Percentiles rank a stretch among this genome's conserved stretches.
phyloP scores from a whole-genome alignment of 2,113 vertebrate genomes.

The Grammomys dolichurus region DNA sequence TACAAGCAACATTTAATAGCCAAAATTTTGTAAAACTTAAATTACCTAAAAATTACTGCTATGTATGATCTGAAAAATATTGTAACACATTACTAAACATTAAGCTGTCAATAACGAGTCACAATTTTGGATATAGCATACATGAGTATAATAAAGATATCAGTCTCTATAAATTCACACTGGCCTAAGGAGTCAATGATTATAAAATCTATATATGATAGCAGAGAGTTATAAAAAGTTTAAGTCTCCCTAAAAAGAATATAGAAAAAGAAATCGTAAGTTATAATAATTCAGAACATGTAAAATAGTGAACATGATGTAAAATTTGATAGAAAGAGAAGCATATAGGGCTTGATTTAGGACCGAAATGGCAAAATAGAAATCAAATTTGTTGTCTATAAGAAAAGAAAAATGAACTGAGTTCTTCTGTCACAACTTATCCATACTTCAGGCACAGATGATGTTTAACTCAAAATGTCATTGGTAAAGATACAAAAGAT shows the following conservation, averaged over 20 bases:
- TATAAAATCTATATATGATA: slow-evolving; percentile 30
- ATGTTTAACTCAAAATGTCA: slow-evolving; percentile 5
- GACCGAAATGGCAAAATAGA: slow-evolving; percentile 40
- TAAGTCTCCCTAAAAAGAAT: slow-evolving; percentile 56
- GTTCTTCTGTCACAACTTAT: neutral
- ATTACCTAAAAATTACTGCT: neutral
- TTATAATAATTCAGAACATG: slow-evolving; percentile 19
- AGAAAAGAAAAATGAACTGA: slow-evolving; percentile 48
- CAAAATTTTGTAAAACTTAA: neutral
- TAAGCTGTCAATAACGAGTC: neutral
- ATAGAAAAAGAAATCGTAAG: slow-evolving; percentile 11
- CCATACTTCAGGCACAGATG: slow-evolving; percentile 58
- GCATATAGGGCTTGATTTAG: slow-evolving; percentile 7
- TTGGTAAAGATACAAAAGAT: slow-evolving; percentile 19
- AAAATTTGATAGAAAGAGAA: slow-evolving; percentile 49
- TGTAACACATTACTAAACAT: neutral
- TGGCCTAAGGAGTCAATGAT: neutral
- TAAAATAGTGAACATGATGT: neutral
- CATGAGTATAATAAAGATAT: neutral
- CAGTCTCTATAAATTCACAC: neutral
- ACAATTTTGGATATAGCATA: neutral
- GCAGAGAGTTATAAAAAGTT: neutral
- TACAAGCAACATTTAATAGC: neutral
- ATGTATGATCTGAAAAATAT: neutral
- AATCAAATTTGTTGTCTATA: slow-evolving; percentile 24